Base-by-base conservation (phyloP, 2,888 invertebrate genomes). In the Dryococelus australis region DNA sequence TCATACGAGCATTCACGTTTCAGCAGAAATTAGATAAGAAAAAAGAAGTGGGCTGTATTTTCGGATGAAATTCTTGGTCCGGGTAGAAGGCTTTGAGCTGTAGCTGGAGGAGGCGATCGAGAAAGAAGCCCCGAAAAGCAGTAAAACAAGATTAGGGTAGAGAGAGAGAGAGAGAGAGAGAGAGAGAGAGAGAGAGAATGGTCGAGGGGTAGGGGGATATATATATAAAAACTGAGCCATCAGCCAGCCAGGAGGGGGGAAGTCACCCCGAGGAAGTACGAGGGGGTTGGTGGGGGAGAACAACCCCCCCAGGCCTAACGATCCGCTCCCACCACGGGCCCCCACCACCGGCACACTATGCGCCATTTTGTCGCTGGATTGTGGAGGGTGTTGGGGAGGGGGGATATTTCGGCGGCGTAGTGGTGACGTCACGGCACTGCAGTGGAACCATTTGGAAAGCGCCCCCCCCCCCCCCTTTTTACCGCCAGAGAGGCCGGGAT, bases 371-470 rank as follows among this genome's bases (percentile, higher is more conserved):
- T 83, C 83, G 83, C 43, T 10, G 24, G 10, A 16, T 5, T 20
- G 65, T 5, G 20, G 24, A 16, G 65, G 24, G n/a, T n/a, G n/a
- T n/a, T n/a, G n/a, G 16, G 65, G 65, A 16, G 24, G 10, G 65
- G 65, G 24, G 20, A 24, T 5, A 24, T 13, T 20, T 65, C 16
- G 65, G 65, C 16, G 16, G 65, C 65, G 10, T 8, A 13, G 27
- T 27, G 10, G 85, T 86, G 86, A 86, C 86, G 87, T 88, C 87
- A 88, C 87, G 87, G 85, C 85, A 88, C 88, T 88, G 88, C 88
- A 88, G 88, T 88, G 87, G 88, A 88, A 88, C 88, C 88, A 88
- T 88, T 88, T 87, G 88, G 65, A 78, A 86, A 86, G 87, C 86
- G 85, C 87, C 81, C 87, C 47, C 81, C 83, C 85, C 87, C 65